These are phyloP conservation scores for Bothrops alternatus DNA, from an alignment of 2,797 vertebrate genomes.

Conservation along the genomic window DNA sequence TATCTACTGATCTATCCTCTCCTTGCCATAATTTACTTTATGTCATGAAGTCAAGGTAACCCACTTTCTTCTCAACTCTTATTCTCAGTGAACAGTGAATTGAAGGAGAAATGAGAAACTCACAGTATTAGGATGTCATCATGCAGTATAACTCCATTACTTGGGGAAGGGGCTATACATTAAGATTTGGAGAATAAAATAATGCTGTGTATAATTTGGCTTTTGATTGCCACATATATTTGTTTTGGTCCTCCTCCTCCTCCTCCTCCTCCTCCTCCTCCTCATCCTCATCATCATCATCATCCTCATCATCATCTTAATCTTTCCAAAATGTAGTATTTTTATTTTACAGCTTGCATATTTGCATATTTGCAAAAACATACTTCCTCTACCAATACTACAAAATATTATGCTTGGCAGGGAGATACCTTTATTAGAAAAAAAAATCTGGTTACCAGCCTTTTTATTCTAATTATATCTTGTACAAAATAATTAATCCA, in stretches of 20 bases:
- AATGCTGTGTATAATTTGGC: background rate
- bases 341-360: constrained; percentile 48
- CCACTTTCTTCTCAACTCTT: background rate
- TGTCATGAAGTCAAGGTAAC: background rate
- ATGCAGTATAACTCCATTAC: background rate
- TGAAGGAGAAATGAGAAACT: background rate
- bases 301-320: background rate
- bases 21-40: background rate
- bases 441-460: constrained; percentile 57
- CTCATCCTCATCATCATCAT: too few species aligned
- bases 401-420: constrained; percentile 56
- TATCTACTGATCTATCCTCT: background rate
- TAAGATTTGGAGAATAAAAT: background rate
- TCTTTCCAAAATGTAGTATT: background rate
- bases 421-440: constrained; percentile 37
- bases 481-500: constrained; percentile 76
- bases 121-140: background rate
- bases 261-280: background rate
- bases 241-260: constrained; percentile 26
- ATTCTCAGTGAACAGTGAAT: too few species aligned
- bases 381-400: constrained; percentile 60
- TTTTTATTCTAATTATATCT: constrained; percentile 62
- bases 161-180: background rate
- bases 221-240: background rate
- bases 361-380: constrained; percentile 44